Evolutionary conservation across 2,113 vertebrate species (phyloP).

Genomic region (Cercopithecus mona): DNA sequence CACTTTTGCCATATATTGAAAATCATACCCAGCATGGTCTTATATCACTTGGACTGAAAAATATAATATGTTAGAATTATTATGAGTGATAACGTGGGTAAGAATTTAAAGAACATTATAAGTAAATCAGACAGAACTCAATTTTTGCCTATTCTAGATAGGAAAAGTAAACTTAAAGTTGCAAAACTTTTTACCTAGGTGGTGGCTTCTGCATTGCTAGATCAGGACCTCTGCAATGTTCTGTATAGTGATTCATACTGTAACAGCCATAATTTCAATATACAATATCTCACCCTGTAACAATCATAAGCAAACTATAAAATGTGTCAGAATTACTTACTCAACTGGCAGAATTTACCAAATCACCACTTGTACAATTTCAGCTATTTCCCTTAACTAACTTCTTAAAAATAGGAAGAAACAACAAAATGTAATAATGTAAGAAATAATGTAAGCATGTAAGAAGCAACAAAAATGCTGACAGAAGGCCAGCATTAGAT

Average conservation of each 20-base stretch:
- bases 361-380: background rate
- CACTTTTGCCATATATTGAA: conserved; percentile 62
- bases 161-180: conserved; percentile 52
- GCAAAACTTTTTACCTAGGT: conserved; percentile 2
- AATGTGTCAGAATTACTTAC: background rate
- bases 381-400: background rate
- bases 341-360: background rate
- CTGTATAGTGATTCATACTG: background rate
- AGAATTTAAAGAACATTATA: conserved; percentile 56
- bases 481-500: background rate
- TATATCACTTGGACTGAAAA: conserved; percentile 62
- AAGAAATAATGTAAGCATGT: background rate
- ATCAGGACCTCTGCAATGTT: background rate
- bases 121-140: conserved; percentile 52
- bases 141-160: conserved; percentile 37
- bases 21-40: conserved; percentile 45
- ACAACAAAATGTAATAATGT: background rate
- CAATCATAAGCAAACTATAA: background rate
- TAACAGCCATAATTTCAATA: no score
- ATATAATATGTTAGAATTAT: conserved; percentile 44
- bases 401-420: conserved; percentile 19
- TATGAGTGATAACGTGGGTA: conserved; percentile 43
- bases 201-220: background rate
- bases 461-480: background rate
- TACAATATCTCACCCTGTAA: background rate